Evolutionary conservation across 2,113 vertebrate species (phyloP).

Genomic region (Rhipidura dahli): DNA sequence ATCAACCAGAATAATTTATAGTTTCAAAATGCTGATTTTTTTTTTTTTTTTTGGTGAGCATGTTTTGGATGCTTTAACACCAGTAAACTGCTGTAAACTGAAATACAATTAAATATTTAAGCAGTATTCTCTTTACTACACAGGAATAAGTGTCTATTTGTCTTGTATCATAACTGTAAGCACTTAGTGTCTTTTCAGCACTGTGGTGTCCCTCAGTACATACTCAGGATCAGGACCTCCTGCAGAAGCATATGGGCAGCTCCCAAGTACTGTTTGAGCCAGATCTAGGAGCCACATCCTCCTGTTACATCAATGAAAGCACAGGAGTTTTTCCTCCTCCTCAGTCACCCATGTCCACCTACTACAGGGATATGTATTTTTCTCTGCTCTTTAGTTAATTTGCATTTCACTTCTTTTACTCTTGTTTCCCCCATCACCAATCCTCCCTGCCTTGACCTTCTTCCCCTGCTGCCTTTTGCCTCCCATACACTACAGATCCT

Average conservation of each 20-base stretch:
- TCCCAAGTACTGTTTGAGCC: neutral
- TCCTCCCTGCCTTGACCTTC: neutral
- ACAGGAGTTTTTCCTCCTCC: neutral
- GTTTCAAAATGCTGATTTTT: neutral
- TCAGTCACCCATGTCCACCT: neutral
- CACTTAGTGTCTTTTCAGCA: neutral
- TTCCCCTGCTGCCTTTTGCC: neutral
- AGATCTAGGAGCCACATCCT: neutral
- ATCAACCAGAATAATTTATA: slow-evolving; percentile 35
- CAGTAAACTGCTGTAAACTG: neutral
- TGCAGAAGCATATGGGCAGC: neutral
- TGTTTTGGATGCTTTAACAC: neutral
- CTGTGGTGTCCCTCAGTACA: neutral
- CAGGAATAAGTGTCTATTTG: neutral
- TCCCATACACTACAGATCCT: neutral
- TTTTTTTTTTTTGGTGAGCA: neutral
- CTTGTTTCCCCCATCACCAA: neutral
- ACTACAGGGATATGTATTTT: neutral
- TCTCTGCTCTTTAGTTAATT: neutral
- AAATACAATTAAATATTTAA: slow-evolving; percentile 53
- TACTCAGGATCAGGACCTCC: neutral
- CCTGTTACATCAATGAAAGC: neutral
- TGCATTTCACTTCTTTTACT: neutral
- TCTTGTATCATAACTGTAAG: neutral
- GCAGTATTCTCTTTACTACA: neutral